Evolutionary conservation across 2,888 invertebrate species (phyloP).

Genomic region (Alloplasta piceator): DNA sequence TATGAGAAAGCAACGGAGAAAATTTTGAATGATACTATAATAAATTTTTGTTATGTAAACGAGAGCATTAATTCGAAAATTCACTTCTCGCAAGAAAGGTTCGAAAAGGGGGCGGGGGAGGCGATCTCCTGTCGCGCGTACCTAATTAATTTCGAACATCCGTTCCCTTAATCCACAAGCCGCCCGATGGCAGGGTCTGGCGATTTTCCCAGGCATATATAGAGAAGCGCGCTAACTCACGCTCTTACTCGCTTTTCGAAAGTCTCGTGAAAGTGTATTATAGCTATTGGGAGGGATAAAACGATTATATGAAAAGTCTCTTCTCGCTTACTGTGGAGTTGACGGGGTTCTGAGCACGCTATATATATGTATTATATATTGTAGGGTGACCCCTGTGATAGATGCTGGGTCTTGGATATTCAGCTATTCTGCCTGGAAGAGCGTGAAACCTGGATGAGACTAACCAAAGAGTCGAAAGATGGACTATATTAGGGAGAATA

Average conservation of each 20-base stretch:
- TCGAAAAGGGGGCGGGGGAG: constrained; percentile 33
- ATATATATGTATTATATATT: constrained; percentile 21
- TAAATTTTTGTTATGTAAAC: constrained; percentile 3
- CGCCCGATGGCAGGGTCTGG: constrained; percentile 62
- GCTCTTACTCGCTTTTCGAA: constrained; percentile 34
- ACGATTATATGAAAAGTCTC: constrained; percentile 80
- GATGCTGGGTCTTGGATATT: constrained; percentile 41
- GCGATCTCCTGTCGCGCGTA: constrained; percentile 62
- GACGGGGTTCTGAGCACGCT: constrained; percentile 35
- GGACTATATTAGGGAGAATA: background rate
- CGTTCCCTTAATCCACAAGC: constrained; percentile 67
- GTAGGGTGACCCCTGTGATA: constrained; percentile 48
- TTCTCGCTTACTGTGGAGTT: constrained; percentile 72
- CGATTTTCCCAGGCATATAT: constrained; percentile 74
- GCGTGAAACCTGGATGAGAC: constrained; percentile 57
- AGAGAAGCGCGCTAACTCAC: constrained; percentile 52
- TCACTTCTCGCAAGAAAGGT: constrained; percentile 27
- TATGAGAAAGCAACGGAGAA: too few species aligned
- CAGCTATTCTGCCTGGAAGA: constrained; percentile 43
- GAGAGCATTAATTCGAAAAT: constrained; percentile 47
- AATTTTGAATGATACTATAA: too few species aligned
- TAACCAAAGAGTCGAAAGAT: constrained; percentile 16
- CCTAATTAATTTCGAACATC: constrained; percentile 73
- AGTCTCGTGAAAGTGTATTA: constrained; percentile 54
- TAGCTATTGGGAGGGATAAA: constrained; percentile 73